These are phyloP conservation scores for Odontomyia ornata DNA, from an alignment of 2,888 invertebrate species.

Conservation along the genomic window DNA sequence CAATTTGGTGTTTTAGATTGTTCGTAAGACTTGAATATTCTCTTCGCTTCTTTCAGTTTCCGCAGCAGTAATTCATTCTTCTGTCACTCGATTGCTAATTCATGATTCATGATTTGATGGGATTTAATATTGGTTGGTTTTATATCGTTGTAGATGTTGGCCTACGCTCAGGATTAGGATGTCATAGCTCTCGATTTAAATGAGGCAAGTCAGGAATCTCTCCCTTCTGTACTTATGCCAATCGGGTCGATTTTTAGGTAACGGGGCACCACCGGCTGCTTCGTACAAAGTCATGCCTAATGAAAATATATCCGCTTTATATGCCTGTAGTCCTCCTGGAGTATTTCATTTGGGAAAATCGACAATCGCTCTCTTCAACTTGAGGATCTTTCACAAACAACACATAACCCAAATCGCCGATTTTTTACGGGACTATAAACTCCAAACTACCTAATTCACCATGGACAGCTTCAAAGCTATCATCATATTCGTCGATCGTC, in stretches of 20 bases:
- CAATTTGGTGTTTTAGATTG: slow-evolving; percentile 58
- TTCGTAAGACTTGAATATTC: slow-evolving; percentile 60
- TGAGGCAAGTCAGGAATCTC: slow-evolving; percentile 73
- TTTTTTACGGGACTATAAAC: slow-evolving; percentile 78
- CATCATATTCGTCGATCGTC: slow-evolving; percentile 65
- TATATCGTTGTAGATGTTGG: slow-evolving; percentile 74
- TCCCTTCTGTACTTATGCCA: slow-evolving; percentile 81
- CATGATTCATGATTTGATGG: slow-evolving; percentile 77
- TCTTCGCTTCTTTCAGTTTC: no score
- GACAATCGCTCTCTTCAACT: slow-evolving; percentile 93
- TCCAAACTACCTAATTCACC: slow-evolving; percentile 70
- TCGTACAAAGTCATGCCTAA: slow-evolving; percentile 69
- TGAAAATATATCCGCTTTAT: slow-evolving; percentile 92
- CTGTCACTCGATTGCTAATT: slow-evolving; percentile 84
- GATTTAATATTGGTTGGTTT: slow-evolving; percentile 75
- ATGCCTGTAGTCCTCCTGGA: slow-evolving; percentile 81
- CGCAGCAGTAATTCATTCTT: no score
- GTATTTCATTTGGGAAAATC: slow-evolving; percentile 86
- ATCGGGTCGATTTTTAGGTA: slow-evolving; percentile 96
- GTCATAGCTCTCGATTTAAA: slow-evolving; percentile 79
- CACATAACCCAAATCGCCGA: slow-evolving; percentile 93
- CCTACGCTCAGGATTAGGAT: slow-evolving; percentile 85
- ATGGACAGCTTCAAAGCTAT: slow-evolving; percentile 78
- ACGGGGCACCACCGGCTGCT: slow-evolving; percentile 79
- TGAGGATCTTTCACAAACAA: slow-evolving; percentile 82